Percentiles rank a stretch among this genome's conserved stretches.
Evolutionary conservation across 1,140 invertebrate species (phyloP).

Genomic region (Drosophila nebulosa): DNA sequence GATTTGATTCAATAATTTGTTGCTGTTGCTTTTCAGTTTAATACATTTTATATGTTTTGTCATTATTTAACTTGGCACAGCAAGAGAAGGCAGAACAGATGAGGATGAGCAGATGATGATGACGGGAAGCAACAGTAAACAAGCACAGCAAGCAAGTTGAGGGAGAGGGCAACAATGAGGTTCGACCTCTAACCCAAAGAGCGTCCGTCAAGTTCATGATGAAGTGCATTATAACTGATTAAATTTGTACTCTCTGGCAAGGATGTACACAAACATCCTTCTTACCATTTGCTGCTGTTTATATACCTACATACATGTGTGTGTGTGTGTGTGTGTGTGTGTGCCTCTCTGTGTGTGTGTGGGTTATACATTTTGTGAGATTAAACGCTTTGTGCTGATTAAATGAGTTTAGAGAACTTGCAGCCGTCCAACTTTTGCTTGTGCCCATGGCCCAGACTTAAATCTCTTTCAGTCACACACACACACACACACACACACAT

Average conservation of each 20-base stretch:
- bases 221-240: conserved; percentile 62
- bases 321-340: conserved; percentile 18
- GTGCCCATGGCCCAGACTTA: neutral
- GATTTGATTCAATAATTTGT: conserved; percentile 33
- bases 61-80: conserved; percentile 32
- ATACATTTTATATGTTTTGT: conserved; percentile 37
- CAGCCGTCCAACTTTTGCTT: conserved; percentile 25
- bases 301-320: conserved; percentile 40
- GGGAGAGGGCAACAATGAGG: neutral
- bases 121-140: neutral
- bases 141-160: no score
- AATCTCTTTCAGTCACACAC: neutral
- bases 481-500: conserved; percentile 10
- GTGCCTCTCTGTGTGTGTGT: conserved; percentile 24
- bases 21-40: conserved; percentile 8
- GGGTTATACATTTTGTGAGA: conserved; percentile 49
- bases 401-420: conserved; percentile 62
- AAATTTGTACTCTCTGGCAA: conserved; percentile 40
- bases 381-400: conserved; percentile 69
- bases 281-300: no score
- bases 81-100: no score
- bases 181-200: neutral
- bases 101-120: neutral
- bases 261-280: neutral
- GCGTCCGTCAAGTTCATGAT: conserved; percentile 39